Base-by-base conservation (phyloP, 1,140 invertebrate genomes). In the Cherax destructor region DNA sequence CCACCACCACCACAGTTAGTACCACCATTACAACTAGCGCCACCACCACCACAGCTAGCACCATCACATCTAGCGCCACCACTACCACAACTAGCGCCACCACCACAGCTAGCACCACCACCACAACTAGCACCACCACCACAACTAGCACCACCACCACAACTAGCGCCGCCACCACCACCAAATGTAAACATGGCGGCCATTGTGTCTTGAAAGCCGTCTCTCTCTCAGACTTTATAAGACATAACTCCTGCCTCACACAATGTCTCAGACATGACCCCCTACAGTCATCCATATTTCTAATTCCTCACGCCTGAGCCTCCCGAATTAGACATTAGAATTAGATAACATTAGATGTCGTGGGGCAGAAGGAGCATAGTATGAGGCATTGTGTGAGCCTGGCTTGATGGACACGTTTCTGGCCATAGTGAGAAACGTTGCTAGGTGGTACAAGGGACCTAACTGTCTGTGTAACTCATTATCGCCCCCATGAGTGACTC, bases 311-410 rank as follows among this genome's bases (percentile, higher is more conserved):
- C 69, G 69, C 69, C 24, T 30, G n/a, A 74, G 5, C 11, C 69
- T 30, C 69, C 21, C 21, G 69, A 74, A 74, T 74, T 74, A 74
- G 69, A 74, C 6, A 74, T 74, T 74, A 74, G 69, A 74, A 74
- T 74, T 74, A 74, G 69, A 74, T 9, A 30, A 74, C 69, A 30
- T 74, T 56, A 74, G 69, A 24, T 24, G 69, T 74, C 69, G 18
- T 74, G 5, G 69, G 11, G 4, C 6, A 74, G 69, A 74, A 30
- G 69, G 3, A n/a, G 11, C 6, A n/a, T 21, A 74, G 18, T 1
- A 30, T 74, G 69, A 74, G n/a, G 21, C 69, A 30, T 74, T 30
- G 69, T 74, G n/a, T 24, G 69, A 7, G 11, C 0, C n/a, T 5
- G 0, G 69, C 24, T 7, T 74, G 69, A 24, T 74, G 69, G 24